Conservation (phyloP, 2,113 vertebrate species). For the Rhodinocichla rosea region DNA sequence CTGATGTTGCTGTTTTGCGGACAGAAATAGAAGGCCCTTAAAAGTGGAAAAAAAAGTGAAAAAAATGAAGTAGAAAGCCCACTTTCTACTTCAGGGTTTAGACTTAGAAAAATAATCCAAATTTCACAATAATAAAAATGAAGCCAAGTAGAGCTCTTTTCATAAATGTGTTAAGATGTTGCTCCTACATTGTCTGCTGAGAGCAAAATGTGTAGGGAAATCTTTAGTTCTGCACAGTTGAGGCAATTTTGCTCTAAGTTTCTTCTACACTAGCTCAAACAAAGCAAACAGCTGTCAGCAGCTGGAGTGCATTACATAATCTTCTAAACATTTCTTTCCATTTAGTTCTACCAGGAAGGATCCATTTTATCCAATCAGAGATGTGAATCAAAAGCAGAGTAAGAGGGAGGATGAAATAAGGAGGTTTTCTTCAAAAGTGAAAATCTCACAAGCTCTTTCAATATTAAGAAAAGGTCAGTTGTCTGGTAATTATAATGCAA, state of each 20-base stretch:
- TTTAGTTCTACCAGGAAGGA: neutral
- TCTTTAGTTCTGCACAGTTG: neutral
- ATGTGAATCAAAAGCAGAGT: neutral
- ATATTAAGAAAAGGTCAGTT: neutral
- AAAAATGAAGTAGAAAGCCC: too few relatives aligned
- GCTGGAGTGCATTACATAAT: neutral
- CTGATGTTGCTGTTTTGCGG: neutral
- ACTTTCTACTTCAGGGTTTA: neutral
- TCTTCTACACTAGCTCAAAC: rapidly evolving
- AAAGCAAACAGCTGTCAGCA: neutral
- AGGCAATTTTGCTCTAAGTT: neutral
- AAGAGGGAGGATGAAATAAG: neutral
- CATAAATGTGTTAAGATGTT: neutral
- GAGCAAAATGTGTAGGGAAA: neutral
- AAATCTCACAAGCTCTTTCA: neutral
- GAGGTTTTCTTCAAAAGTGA: neutral
- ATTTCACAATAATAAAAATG: neutral
- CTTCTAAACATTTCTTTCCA: neutral
- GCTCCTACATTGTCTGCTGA: neutral
- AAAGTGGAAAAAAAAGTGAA: neutral
- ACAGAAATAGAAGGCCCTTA: neutral
- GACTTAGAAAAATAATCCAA: neutral
- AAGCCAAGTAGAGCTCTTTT: neutral
- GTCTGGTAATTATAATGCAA: neutral
- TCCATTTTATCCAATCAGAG: neutral